phyloP scores from a whole-genome alignment of 2,113 vertebrate species.

The Chlamydotis undulata region DNA sequence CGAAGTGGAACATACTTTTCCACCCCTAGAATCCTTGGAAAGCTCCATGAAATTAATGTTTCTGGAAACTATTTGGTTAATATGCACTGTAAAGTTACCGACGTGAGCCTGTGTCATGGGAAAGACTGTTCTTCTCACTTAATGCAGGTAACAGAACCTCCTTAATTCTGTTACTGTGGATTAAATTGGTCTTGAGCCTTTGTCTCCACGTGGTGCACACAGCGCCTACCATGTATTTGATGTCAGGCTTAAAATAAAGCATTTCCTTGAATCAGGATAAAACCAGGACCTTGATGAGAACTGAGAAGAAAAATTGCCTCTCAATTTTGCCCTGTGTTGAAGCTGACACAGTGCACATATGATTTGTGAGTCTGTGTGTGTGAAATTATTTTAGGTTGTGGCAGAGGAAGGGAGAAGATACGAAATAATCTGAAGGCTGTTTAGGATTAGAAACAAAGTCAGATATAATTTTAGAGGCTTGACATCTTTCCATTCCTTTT shows the following conservation, averaged over 20 bases:
- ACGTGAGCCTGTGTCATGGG: neutral
- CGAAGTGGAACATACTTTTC: neutral
- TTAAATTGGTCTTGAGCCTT: neutral
- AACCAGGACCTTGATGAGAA: neutral
- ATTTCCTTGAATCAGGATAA: neutral
- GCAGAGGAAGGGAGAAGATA: neutral
- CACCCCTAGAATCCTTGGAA: neutral
- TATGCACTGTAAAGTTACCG: neutral
- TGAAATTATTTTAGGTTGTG: neutral
- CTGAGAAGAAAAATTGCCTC: neutral
- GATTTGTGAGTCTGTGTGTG: neutral
- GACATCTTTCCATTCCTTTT: neutral
- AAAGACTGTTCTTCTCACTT: neutral
- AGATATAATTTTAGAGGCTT: neutral
- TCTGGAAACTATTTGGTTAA: slow-evolving; percentile 39
- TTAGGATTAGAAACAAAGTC: neutral
- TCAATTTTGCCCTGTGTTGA: neutral
- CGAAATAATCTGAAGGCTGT: neutral
- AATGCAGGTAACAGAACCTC: neutral
- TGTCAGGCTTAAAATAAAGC: neutral
- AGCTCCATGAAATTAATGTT: neutral
- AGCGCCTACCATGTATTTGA: neutral
- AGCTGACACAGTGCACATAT: neutral
- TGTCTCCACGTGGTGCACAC: neutral
- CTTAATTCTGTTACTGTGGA: neutral